Evolutionary conservation across 2,888 invertebrate genomes (phyloP), one percentile per base, ranked within the genome.

Genomic region (Pseudococcus jackbeardsleyi): DNA sequence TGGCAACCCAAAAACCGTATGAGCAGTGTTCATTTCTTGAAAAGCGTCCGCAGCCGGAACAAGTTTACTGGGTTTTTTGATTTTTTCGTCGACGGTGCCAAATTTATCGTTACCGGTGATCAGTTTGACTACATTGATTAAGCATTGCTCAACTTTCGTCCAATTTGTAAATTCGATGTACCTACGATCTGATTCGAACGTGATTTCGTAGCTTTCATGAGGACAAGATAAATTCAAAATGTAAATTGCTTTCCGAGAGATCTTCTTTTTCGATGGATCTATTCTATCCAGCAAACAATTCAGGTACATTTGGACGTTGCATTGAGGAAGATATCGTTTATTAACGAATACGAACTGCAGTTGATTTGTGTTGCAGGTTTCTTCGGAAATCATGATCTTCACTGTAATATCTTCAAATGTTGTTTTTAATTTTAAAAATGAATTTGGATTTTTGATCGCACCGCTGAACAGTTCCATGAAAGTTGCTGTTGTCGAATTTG

Each of bases 321-420:
- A 79, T n/a, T 54, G 48, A 1, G 79, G 79, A 79, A 54, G 22
- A n/a, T 50, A 87, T 33, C 79, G 77, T 82, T 87, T 87, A 33
- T 87, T 87, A 11, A 87, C 82, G 39, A 79, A 87, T 11, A 87
- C 59, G 39, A 87, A 87, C 33, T 87, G 87, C 77, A 87, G 26
- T 12, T 77, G 42, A 46, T 77, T 26, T 3, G 26, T n/a, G 48
- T n/a, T 19, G 33, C 39, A 54, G 15, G 46, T 11, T 79, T 87
- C 39, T 42, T 79, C 11, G 19, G 50, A 79, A 8, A 79, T 26
- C 79, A 87, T 87, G 6, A 77, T 48, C 46, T 79, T 87, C 3
- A 33, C 42, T 1, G 11, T 17, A 1, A 79, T 22, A 19, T 79
- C 19, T 5, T 54, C 39, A 11, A 54, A 26, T 15, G 48, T n/a